Conservation (phyloP, 1,140 invertebrate genomes). For the Dermatophagoides farinae region DNA sequence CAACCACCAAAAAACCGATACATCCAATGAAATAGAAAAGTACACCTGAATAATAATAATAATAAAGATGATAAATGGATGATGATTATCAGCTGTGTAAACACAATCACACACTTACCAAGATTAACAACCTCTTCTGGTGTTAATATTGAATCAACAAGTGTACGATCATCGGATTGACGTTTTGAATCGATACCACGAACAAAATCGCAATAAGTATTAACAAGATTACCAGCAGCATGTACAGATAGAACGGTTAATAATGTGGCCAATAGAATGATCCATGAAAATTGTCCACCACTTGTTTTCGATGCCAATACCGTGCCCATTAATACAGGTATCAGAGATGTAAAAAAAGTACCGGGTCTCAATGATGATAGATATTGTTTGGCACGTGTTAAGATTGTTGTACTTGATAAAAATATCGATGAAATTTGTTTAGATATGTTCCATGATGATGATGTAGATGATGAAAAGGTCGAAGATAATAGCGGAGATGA, state of each 20-base stretch:
- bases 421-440: not conserved
- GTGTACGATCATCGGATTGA: slow-evolving; percentile 71
- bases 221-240: slow-evolving; percentile 86
- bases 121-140: slow-evolving; percentile 62
- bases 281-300: slow-evolving; percentile 44
- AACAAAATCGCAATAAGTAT: slow-evolving; percentile 83
- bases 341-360: slow-evolving; percentile 71
- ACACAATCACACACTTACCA: slow-evolving; percentile 22
- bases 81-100: not conserved
- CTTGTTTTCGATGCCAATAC: slow-evolving; percentile 56
- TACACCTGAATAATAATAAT: slow-evolving; percentile 30
- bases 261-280: slow-evolving; percentile 54
- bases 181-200: slow-evolving; percentile 70
- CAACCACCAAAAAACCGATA: slow-evolving; percentile 59
- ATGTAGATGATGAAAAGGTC: not conserved
- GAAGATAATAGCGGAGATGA: not conserved
- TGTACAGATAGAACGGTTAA: slow-evolving; percentile 73
- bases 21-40: slow-evolving; percentile 67
- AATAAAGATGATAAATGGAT: too few species aligned
- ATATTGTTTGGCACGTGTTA: slow-evolving; percentile 29
- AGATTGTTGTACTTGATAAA: not conserved
- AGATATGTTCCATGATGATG: not conserved
- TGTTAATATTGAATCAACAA: slow-evolving; percentile 64
- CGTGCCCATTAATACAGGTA: slow-evolving; percentile 67
- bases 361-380: slow-evolving; percentile 66